These are phyloP conservation scores for Leistus spinibarbis DNA, from an alignment of 2,888 invertebrate species.

Conservation along the genomic window DNA sequence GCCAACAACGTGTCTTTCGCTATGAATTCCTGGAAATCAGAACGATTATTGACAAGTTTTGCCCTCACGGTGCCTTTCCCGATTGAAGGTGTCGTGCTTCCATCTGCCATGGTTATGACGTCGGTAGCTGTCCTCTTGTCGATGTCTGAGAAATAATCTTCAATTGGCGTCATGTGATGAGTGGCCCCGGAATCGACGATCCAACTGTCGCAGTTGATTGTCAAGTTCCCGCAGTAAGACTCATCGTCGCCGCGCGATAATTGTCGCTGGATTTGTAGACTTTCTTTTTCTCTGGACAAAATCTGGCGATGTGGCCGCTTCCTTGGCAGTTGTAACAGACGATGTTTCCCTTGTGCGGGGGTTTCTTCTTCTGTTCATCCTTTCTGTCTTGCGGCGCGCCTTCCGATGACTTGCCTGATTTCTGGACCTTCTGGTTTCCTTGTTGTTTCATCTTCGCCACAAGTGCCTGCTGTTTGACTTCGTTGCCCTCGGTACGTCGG, in stretches of 20 bases:
- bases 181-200: slow-evolving; percentile 18
- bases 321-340: background rate
- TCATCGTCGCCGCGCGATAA: no score
- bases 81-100: background rate
- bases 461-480: background rate
- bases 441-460: background rate
- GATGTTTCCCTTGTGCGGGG: background rate
- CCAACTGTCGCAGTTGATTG: slow-evolving; percentile 4
- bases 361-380: background rate
- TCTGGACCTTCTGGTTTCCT: background rate
- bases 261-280: no score
- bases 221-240: background rate
- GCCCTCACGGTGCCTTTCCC: slow-evolving; percentile 2
- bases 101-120: background rate
- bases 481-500: background rate
- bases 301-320: background rate
- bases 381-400: background rate
- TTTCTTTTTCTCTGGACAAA: background rate
- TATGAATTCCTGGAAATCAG: slow-evolving; percentile 5
- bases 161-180: slow-evolving; percentile 10
- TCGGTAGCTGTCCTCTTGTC: background rate
- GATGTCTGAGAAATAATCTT: slow-evolving; percentile 3
- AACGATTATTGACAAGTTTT: background rate
- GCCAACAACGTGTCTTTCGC: slow-evolving; percentile 1
- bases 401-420: background rate